Evolutionary conservation across 2,113 vertebrate species (phyloP), one percentile per base, ranked within the genome.

Genomic region (Planiliza haematocheilus): DNA sequence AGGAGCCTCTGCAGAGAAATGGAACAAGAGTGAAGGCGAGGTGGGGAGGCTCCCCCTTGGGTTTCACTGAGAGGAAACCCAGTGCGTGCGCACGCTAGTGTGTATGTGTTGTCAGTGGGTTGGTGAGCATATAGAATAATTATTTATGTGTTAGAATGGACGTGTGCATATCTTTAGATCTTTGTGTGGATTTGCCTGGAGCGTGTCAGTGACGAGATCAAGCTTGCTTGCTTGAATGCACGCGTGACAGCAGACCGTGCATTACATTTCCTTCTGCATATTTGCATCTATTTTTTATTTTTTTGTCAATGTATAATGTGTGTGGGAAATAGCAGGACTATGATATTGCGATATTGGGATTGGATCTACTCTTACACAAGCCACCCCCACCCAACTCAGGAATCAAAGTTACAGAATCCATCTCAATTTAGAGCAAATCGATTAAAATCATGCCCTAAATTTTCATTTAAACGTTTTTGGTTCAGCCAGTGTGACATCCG

Each of bases 1-100:
- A 77, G 43, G 64, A 86, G 58, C 43, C 53, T 75, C 70, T 55
- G 34, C 43, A 73, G 69, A 81, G 58, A 77, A 79, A 82, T 74
- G 45, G 58, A 82, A 69, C 64, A 56, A 73, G 80, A 77, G 76
- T 49, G 77, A 81, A 73, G 77, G 73, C 10, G 52, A 72, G 51
- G 76, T 72, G 70, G 55, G 73, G 63, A 66, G 34, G 70, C 34
- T 42, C 38, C 55, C 69, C 69, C 17, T 38, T 65, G 48, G 67
- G 63, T 69, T 80, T 85, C 21, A 61, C 63, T 83, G 61, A 77
- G 65, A 70, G 61, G 53, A 74, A 82, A 77, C 76, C 69, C 53
- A 34, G 24, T 16, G 41, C 48, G 52, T 30, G 24, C 24, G 24
- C 24, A 30, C 5, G 24, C 24, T 30, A 43, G 57, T 50, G 41